Percentiles rank a stretch among this genome's conserved stretches.
phyloP scores from a whole-genome alignment of 2,888 invertebrate genomes.

The Autographa pulchrina region DNA sequence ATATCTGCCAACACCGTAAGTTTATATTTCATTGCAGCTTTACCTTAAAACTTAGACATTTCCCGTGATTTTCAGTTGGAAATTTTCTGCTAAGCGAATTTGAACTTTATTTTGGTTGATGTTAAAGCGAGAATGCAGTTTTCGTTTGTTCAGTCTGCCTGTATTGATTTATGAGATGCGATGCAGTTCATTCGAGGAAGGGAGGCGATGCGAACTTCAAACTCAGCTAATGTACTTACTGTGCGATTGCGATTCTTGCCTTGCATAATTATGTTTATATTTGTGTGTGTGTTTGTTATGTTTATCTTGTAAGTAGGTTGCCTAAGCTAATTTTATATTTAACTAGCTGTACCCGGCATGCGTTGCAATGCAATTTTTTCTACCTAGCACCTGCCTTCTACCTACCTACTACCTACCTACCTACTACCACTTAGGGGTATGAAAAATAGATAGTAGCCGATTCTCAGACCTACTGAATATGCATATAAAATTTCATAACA shows the following conservation, averaged over 20 bases:
- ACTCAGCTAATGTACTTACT: slow-evolving; percentile 17
- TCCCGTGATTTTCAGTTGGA: neutral
- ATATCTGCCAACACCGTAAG: slow-evolving; percentile 98
- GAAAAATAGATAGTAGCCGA: too few relatives aligned
- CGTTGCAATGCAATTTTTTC: too few relatives aligned
- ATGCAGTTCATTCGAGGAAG: slow-evolving; percentile 1
- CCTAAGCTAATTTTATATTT: too few relatives aligned
- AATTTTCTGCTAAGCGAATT: neutral
- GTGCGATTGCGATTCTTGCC: slow-evolving; percentile 8
- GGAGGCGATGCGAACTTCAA: slow-evolving; percentile 6
- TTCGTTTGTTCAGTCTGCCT: neutral
- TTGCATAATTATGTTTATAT: neutral
- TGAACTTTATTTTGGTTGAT: neutral
- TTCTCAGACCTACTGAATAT: too few relatives aligned
- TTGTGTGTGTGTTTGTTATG: neutral
- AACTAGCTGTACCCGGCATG: too few relatives aligned
- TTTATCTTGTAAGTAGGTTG: neutral
- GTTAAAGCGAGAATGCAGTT: slow-evolving; percentile 24
- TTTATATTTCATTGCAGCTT: slow-evolving; percentile 66
- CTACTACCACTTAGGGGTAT: too few relatives aligned
- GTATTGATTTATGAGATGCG: slow-evolving; percentile 6
- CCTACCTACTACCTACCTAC: too few relatives aligned
- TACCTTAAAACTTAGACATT: slow-evolving; percentile 2
- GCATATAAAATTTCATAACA: too few relatives aligned
- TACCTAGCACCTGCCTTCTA: too few relatives aligned